Conservation (phyloP, 2,888 invertebrate species). For the Tenthredo mesomela region DNA sequence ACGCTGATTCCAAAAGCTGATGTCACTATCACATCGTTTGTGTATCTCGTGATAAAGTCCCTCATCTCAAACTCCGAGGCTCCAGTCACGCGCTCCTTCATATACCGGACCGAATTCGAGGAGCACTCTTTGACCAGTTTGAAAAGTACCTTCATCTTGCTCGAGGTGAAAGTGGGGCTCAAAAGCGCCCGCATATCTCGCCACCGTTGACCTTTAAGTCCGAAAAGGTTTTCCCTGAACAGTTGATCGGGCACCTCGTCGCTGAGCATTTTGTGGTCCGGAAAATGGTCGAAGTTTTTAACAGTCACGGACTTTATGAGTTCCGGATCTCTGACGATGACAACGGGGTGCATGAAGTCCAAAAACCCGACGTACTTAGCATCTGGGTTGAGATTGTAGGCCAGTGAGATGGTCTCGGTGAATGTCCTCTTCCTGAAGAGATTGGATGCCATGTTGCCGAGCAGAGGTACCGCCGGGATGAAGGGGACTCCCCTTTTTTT, state of each 20-base stretch:
- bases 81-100: conserved; percentile 64
- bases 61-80: conserved; percentile 67
- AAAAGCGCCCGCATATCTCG: conserved; percentile 78
- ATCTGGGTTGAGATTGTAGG: conserved; percentile 59
- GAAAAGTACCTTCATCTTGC: conserved; percentile 81
- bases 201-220: conserved; percentile 77
- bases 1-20: conserved; percentile 81
- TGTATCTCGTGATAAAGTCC: conserved; percentile 78
- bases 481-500: conserved; percentile 58
- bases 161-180: conserved; percentile 81
- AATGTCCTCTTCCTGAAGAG: conserved; percentile 56
- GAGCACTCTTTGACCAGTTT: conserved; percentile 72
- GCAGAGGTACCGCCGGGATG: conserved; percentile 54
- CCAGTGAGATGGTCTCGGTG: conserved; percentile 51
- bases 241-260: conserved; percentile 62
- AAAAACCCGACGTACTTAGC: conserved; percentile 67
- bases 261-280: conserved; percentile 60
- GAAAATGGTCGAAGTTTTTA: conserved; percentile 65
- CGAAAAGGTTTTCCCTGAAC: conserved; percentile 62
- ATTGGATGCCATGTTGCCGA: conserved; percentile 61
- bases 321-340: conserved; percentile 64
- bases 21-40: conserved; percentile 82
- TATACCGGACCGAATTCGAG: conserved; percentile 64
- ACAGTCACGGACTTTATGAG: conserved; percentile 64
- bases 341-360: conserved; percentile 61